Percentiles rank a stretch among this genome's conserved stretches.
phyloP scores from a whole-genome alignment of 2,797 vertebrate genomes.

The Gymnothorax javanicus region DNA sequence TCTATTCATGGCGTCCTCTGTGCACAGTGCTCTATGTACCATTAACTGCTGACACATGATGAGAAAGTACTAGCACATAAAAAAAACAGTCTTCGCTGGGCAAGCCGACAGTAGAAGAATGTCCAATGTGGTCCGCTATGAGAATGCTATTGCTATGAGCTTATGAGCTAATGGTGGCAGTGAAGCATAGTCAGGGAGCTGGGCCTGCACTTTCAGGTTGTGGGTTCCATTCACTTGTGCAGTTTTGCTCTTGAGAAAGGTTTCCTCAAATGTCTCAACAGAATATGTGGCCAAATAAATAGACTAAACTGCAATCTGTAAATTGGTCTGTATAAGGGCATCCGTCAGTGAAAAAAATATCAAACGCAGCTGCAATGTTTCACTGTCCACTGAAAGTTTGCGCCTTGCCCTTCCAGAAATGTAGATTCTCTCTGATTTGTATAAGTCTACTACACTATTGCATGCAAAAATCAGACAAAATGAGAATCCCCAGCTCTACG shows the following conservation, averaged over 20 bases:
- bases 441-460: background rate
- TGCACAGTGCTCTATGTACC: background rate
- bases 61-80: background rate
- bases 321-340: background rate
- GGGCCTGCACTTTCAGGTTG: background rate
- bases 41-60: background rate
- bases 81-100: background rate
- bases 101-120: background rate
- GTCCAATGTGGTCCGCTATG: background rate
- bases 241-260: background rate
- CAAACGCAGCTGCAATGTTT: background rate
- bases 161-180: background rate
- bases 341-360: background rate
- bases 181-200: background rate
- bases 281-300: background rate
- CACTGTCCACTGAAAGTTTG: background rate
- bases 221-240: background rate
- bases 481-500: constrained; percentile 12
- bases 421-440: background rate
- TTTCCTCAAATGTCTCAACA: background rate
- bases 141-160: background rate
- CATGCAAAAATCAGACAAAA: constrained; percentile 22
- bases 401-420: background rate
- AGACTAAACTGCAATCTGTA: background rate
- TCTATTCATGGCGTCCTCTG: background rate